Base-by-base conservation (phyloP, 2,113 vertebrate species). In the Cairina moschata region DNA sequence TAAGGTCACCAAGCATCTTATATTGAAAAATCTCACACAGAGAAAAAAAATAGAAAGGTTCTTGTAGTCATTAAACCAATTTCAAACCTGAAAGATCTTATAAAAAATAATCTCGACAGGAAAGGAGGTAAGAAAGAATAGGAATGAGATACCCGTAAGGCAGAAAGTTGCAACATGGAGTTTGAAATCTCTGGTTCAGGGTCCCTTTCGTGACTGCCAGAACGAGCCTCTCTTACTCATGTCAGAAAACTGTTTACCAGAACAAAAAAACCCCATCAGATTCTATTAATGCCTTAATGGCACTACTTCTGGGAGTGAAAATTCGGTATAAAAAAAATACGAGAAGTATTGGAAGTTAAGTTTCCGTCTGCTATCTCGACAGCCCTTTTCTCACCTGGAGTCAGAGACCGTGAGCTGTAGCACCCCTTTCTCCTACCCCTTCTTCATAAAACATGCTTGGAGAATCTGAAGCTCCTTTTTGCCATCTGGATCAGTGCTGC, bases 341-440 rank as follows among this genome's bases (percentile, higher is more conserved):
- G 1, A 36, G 42, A 11, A 34, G 3, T 23, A 12, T 54, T 36
- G 12, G 10, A 59, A 62, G 28, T 62, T 5, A 13, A 5, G 21
- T 77, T 77, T 52, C 68, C 67, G 3, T 40, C 56, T 68, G 8
- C 15, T n/a, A 14, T 34, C 29, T 50, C 66, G 36, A 36, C 6
- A 65, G 22, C 5, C 13, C 6, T 68, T 84, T 50, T 8, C 17
- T 79, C 4, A 50, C 56, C 44, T 58, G 50, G 20, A 80, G 11
- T 29, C 3, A 68, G 17, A 3, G 0, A 56, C 6, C 11, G 16
- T 0, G 1, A 73, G 23, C 38, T 23, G 3, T 32, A 68, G 13
- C 5, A 54, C 17, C 8, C 12, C 9, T 78, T 20, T 79, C 18
- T 62, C 22, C 36, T 22, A 1, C 60, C 2, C 46, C 14, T 60